Evolutionary conservation across 1,140 invertebrate genomes (phyloP).

Genomic region (Lithobius niger): DNA sequence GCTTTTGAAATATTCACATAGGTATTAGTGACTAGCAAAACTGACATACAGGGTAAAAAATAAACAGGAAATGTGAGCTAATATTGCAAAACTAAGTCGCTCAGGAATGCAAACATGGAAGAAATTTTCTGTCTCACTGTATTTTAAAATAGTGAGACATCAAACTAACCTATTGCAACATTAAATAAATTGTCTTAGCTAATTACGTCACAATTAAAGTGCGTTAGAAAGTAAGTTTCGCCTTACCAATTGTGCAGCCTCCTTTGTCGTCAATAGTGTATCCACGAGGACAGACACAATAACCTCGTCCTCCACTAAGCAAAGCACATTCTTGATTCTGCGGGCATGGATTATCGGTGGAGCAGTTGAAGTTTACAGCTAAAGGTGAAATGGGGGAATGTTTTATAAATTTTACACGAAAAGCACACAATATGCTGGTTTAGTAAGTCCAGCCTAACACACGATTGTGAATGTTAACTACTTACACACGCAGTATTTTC

Average conservation of each 20-base stretch:
- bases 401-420: neutral
- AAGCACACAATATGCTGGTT: neutral
- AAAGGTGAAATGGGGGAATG: neutral
- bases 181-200: conserved; percentile 17
- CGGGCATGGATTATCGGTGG: conserved; percentile 20
- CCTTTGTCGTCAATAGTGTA: conserved; percentile 44
- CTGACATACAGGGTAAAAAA: too few species aligned
- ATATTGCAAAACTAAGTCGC: too few species aligned
- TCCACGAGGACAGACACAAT: conserved; percentile 65
- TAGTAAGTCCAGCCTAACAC: neutral
- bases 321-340: conserved; percentile 23
- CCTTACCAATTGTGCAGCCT: conserved; percentile 60
- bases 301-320: conserved; percentile 31
- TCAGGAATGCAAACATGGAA: too few species aligned
- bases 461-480: conserved; percentile 1
- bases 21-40: too few species aligned
- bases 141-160: too few species aligned
- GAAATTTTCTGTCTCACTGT: too few species aligned
- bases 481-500: conserved; percentile 24
- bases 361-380: conserved; percentile 23
- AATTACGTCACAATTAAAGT: conserved; percentile 12
- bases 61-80: too few species aligned
- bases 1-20: too few species aligned
- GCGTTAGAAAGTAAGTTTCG: too few species aligned
- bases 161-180: neutral